Percentiles rank a stretch among this genome's conserved stretches.
These are phyloP conservation scores for Nothoprocta pentlandii DNA, from an alignment of 2,113 vertebrate genomes.

Conservation along the genomic window DNA sequence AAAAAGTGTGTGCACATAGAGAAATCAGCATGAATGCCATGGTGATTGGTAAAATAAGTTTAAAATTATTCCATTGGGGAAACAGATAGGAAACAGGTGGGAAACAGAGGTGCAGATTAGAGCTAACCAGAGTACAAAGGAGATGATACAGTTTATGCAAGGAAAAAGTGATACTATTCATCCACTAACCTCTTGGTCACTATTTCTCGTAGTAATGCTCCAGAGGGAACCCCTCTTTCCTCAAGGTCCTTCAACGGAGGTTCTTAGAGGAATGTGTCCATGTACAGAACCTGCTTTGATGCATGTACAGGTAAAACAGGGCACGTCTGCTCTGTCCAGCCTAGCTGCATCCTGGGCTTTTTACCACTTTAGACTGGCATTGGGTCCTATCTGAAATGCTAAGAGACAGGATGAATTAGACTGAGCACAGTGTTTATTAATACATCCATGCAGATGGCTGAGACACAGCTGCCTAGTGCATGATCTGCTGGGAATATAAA, in stretches of 20 bases:
- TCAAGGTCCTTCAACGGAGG: neutral
- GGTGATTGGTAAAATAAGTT: neutral
- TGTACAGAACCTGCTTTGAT: neutral
- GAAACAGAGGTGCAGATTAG: neutral
- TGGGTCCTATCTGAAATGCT: neutral
- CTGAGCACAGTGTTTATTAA: neutral
- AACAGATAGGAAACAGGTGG: neutral
- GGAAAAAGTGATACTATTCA: neutral
- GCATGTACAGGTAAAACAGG: too few species aligned
- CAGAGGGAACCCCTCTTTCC: neutral
- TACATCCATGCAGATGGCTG: fast-evolving
- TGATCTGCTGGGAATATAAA: neutral
- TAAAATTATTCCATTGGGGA: neutral
- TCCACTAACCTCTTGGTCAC: neutral
- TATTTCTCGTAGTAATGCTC: neutral
- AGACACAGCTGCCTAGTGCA: neutral
- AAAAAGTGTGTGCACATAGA: neutral
- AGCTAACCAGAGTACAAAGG: neutral
- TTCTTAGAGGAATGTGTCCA: neutral
- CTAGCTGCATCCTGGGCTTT: fast-evolving
- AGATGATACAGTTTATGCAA: fast-evolving
- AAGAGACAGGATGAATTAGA: neutral
- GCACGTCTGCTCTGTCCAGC: too few species aligned
- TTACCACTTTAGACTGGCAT: fast-evolving
- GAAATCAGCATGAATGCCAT: neutral